Percentiles rank a stretch among this genome's conserved stretches.
Conservation (phyloP, 2,888 invertebrate species). For the Notodonta dromedarius region DNA sequence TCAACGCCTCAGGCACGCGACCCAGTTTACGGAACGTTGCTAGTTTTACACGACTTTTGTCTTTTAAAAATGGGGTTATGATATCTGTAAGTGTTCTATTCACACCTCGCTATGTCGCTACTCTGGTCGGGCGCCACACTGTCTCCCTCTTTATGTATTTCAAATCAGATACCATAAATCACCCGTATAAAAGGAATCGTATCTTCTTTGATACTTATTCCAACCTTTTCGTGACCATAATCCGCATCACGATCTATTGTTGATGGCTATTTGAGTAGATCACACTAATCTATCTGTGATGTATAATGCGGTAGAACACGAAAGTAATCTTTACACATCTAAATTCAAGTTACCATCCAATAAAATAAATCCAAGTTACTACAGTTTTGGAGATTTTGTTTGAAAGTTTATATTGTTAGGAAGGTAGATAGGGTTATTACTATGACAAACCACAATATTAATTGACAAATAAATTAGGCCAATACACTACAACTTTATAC, state of each 20-base stretch:
- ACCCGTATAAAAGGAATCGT: conserved; percentile 40
- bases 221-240: conserved; percentile 33
- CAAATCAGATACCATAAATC: conserved; percentile 65
- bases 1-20: conserved; percentile 61
- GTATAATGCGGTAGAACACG: conserved; percentile 9
- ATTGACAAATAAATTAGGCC: no score
- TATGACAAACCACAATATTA: no score
- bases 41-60: conserved; percentile 51
- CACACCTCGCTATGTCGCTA: conserved; percentile 44
- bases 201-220: conserved; percentile 50
- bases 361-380: not conserved
- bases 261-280: conserved; percentile 19
- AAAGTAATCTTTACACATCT: not conserved
- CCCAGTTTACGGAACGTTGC: conserved; percentile 63
- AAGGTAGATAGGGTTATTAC: not conserved
- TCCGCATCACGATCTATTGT: conserved; percentile 25
- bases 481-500: no score
- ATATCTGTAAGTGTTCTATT: conserved; percentile 47
- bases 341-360: not conserved
- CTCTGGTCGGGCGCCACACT: conserved; percentile 57
- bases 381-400: no score
- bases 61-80: conserved; percentile 32
- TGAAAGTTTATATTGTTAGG: no score
- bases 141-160: conserved; percentile 62
- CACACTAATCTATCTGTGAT: not conserved